phyloP scores from a whole-genome alignment of 2,888 invertebrate genomes.

The Beris chalybata region DNA sequence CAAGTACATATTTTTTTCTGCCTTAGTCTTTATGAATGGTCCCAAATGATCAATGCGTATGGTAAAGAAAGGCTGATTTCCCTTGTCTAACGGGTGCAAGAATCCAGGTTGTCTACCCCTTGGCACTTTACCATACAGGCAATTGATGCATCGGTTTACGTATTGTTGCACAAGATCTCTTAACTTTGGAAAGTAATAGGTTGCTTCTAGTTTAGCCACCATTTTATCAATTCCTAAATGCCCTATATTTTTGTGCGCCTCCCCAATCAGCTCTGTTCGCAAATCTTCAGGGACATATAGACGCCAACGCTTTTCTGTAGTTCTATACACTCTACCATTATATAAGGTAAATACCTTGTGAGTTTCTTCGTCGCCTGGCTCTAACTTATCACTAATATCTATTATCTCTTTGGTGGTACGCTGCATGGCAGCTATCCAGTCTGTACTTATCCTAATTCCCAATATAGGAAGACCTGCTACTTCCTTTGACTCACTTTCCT shows the following conservation, averaged over 20 bases:
- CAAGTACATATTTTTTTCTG: conserved; percentile 1
- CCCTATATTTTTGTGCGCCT: conserved; percentile 1
- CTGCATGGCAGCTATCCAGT: conserved; percentile 11
- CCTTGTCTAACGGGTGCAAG: conserved; percentile 21
- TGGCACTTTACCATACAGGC: background rate
- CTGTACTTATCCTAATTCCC: background rate
- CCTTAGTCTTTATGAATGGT: conserved; percentile 19
- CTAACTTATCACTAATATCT: conserved; percentile 6
- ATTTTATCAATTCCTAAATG: conserved; percentile 22
- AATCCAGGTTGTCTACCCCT: conserved; percentile 28
- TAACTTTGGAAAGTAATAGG: conserved; percentile 7
- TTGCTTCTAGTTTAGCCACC: conserved; percentile 9
- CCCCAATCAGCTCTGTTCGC: background rate
- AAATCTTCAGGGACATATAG: conserved; percentile 7
- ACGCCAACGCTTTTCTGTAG: background rate
- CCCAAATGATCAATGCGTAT: conserved; percentile 26
- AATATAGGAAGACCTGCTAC: conserved; percentile 3
- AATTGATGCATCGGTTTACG: conserved; percentile 19
- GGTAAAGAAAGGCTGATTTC: conserved; percentile 16
- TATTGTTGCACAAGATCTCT: background rate
- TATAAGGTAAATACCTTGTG: conserved; percentile 9
- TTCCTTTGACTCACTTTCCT: background rate
- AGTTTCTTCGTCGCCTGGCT: background rate
- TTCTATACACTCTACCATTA: conserved; percentile 8
- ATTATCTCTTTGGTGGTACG: background rate